Base-by-base conservation (phyloP, 2,113 vertebrate genomes). In the Semicossyphus pulcher region DNA sequence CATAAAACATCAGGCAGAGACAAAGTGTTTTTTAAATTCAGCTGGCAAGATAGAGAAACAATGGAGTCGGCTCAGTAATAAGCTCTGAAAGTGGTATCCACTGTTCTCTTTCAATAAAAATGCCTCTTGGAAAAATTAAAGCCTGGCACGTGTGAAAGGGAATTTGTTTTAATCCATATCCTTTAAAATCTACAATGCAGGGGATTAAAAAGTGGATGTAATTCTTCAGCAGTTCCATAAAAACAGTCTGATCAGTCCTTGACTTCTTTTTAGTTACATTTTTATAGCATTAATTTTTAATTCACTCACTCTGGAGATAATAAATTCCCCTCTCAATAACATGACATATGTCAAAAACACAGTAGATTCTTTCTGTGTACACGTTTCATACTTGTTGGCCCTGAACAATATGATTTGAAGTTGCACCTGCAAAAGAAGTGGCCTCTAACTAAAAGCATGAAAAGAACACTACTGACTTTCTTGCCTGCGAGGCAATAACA, bases 141-240 rank as follows among this genome's bases (percentile, higher is more conserved):
- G 54, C 51, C 64, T 81, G 67, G 44, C 60, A 76, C 67, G 56
- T 70, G 29, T 26, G 34, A 80, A 61, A 70, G 63, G 14, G 26
- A 71, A 76, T 85, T 69, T 52, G 36, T 78, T 88, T 86, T 77
- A 37, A 80, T 84, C 45, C 53, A 63, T 29, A 12, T 72, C 37
- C 49, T 66, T 69, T 62, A 41, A 57, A 76, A 69, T 63, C 21
- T 62, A 29, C 68, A 57, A 49, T 72, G 51, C 23, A 41, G 65
- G 29, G 41, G 66, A 78, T 87, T 72, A 78, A 76, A 77, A 72
- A 59, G 21, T 78, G 7, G 29, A 68, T 60, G 41, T 52, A 73
- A 72, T 64, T 54, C 25, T 3, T 45, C 67, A 45, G 36, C 37
- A 47, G 26, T 45, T 60, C 18, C 47, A 58, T 20, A 10, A 53